These are phyloP conservation scores for Aurelia coerulea DNA, from an alignment of 30 jellyfish, hydroid and myxozoan species.

Conservation along the genomic window DNA sequence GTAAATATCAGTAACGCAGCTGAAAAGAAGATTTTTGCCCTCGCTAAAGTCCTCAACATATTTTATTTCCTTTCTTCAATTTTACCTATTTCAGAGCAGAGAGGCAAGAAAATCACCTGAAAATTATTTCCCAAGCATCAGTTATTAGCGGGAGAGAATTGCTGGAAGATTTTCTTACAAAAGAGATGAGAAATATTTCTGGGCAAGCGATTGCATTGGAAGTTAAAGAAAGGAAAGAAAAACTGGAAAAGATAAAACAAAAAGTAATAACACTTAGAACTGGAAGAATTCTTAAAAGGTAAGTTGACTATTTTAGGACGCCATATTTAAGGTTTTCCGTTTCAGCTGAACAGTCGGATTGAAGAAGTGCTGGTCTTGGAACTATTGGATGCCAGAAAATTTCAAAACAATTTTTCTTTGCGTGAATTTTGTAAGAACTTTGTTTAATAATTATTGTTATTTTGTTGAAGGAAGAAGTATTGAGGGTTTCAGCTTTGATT, in stretches of 20 bases:
- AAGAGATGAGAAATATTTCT: conserved; percentile 21
- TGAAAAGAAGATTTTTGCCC: neutral
- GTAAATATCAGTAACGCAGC: too few relatives aligned
- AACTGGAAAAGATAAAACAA: conserved; percentile 13
- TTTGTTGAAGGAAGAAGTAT: too few relatives aligned
- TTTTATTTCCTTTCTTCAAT: neutral
- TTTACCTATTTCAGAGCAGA: conserved; percentile 28
- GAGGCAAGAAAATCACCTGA: neutral
- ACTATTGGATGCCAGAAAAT: too few relatives aligned
- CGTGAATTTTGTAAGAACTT: too few relatives aligned
- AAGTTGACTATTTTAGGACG: neutral
- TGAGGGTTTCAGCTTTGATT: too few relatives aligned
- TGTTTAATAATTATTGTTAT: too few relatives aligned
- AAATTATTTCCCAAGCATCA: neutral
- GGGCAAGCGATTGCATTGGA: conserved; percentile 12
- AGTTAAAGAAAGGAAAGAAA: conserved; percentile 31
- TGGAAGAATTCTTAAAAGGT: conserved; percentile 36
- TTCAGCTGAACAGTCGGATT: too few relatives aligned
- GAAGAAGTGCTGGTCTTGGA: too few relatives aligned
- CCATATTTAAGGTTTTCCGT: too few relatives aligned
- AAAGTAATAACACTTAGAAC: neutral
- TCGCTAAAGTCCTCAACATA: neutral
- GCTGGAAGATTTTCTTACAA: conserved; percentile 3
- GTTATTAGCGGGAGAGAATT: conserved; percentile 20
- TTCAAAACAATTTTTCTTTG: too few relatives aligned